Percentiles rank a stretch among this genome's conserved stretches.
Conservation (phyloP, 2,888 invertebrate genomes). For the Pristionchus fissidentatus region DNA sequence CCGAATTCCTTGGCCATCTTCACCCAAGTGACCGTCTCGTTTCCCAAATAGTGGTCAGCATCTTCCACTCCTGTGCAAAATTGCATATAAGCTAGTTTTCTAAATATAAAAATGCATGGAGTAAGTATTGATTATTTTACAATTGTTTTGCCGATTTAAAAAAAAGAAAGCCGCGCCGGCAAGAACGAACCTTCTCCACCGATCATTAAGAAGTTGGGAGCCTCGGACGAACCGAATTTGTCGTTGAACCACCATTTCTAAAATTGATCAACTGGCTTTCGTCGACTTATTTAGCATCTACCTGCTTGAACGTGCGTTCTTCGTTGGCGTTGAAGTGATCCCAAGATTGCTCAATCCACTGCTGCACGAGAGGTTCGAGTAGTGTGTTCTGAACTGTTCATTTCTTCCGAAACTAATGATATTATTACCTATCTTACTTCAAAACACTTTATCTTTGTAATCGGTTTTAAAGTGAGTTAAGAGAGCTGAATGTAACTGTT, state of each 20-base stretch:
- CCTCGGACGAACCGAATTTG: slow-evolving; percentile 73
- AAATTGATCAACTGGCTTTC: background rate
- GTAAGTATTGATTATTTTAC: no score
- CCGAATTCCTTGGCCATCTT: slow-evolving; percentile 82
- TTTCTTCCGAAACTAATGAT: no score
- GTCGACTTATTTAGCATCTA: background rate
- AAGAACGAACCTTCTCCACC: slow-evolving; percentile 84
- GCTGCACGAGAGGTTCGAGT: background rate
- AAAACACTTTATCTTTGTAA: no score
- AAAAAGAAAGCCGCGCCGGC: background rate
- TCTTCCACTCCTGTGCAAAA: slow-evolving; percentile 74
- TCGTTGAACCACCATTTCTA: background rate
- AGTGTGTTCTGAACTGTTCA: background rate
- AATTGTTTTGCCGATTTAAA: slow-evolving; percentile 80
- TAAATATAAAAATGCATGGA: no score
- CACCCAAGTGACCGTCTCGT: slow-evolving; percentile 73
- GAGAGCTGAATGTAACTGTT: no score
- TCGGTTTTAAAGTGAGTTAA: no score
- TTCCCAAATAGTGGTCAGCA: slow-evolving; percentile 75
- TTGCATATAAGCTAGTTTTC: background rate
- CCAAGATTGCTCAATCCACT: slow-evolving; percentile 4
- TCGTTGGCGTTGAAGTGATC: slow-evolving; percentile 17
- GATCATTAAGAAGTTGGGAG: slow-evolving; percentile 93
- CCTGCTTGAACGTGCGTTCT: slow-evolving; percentile 8
- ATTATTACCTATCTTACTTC: no score